phyloP scores from a whole-genome alignment of 2,113 vertebrate genomes.

The Labeo catla region DNA sequence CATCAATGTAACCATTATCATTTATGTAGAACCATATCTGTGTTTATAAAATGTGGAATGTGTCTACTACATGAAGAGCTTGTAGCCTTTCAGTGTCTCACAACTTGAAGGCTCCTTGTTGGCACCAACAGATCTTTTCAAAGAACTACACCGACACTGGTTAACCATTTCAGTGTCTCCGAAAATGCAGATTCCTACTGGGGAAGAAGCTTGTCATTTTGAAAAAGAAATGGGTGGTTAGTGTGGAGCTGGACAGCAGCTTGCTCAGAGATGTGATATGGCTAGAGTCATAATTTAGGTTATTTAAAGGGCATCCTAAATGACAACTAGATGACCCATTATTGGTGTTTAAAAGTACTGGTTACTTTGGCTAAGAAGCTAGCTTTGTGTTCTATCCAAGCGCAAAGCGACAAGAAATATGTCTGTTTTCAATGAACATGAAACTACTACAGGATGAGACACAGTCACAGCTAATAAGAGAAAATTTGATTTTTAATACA shows the following conservation, averaged over 20 bases:
- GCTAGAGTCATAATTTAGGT: slow-evolving; percentile 1
- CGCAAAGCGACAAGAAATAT: background rate
- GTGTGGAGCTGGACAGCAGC: background rate
- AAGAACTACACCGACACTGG: slow-evolving; percentile 9
- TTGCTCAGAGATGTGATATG: background rate
- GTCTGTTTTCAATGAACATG: background rate
- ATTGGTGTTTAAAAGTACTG: background rate
- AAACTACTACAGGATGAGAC: background rate
- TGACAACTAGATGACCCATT: background rate
- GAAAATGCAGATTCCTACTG: background rate
- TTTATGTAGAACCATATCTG: background rate
- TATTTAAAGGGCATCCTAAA: background rate
- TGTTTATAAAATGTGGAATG: background rate
- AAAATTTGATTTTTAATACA: background rate
- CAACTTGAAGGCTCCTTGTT: background rate
- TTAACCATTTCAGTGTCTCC: slow-evolving; percentile 17
- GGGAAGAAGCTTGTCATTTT: background rate
- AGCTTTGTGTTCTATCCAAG: background rate
- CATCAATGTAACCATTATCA: background rate
- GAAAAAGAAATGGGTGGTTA: background rate
- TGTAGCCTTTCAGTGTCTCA: background rate
- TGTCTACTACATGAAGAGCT: background rate
- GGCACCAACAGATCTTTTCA: slow-evolving; percentile 24
- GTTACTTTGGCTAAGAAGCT: background rate
- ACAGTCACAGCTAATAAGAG: background rate